Conservation (phyloP, 1,140 invertebrate species). For the Theocolax elegans region DNA sequence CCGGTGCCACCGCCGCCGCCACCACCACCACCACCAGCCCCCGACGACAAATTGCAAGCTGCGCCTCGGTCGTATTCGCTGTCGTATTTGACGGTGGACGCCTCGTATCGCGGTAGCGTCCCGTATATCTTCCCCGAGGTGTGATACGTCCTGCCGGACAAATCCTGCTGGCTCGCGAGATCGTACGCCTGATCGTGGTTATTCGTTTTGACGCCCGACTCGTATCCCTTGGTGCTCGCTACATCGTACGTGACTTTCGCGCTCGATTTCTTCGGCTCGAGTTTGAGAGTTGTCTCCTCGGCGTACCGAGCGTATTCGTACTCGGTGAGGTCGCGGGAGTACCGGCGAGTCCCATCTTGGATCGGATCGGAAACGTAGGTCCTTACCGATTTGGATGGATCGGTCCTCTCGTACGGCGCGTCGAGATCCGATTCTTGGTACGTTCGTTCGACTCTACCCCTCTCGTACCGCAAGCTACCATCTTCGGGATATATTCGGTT, state of each 20-base stretch:
- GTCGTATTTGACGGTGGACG: slow-evolving; percentile 52
- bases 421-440: slow-evolving; percentile 65
- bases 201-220: slow-evolving; percentile 61
- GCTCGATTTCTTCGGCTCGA: slow-evolving; percentile 61
- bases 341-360: slow-evolving; percentile 55
- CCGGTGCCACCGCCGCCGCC: too few relatives aligned
- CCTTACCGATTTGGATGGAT: slow-evolving; percentile 51
- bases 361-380: slow-evolving; percentile 49
- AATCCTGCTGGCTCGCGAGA: slow-evolving; percentile 48
- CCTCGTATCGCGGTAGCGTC: slow-evolving; percentile 62
- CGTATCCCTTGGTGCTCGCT: slow-evolving; percentile 50
- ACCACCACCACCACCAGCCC: not conserved
- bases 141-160: slow-evolving; percentile 54
- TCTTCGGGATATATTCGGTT: slow-evolving; percentile 63
- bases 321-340: slow-evolving; percentile 60
- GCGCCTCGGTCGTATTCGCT: not conserved
- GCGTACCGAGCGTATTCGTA: slow-evolving; percentile 60
- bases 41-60: not conserved
- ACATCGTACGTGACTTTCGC: slow-evolving; percentile 44
- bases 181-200: slow-evolving; percentile 60
- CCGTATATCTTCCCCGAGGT: slow-evolving; percentile 59
- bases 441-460: slow-evolving; percentile 46
- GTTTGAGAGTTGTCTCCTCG: slow-evolving; percentile 62
- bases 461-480: slow-evolving; percentile 53
- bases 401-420: slow-evolving; percentile 58